Conservation (phyloP, 2,888 invertebrate species). For the Herminia tarsipennalis region DNA sequence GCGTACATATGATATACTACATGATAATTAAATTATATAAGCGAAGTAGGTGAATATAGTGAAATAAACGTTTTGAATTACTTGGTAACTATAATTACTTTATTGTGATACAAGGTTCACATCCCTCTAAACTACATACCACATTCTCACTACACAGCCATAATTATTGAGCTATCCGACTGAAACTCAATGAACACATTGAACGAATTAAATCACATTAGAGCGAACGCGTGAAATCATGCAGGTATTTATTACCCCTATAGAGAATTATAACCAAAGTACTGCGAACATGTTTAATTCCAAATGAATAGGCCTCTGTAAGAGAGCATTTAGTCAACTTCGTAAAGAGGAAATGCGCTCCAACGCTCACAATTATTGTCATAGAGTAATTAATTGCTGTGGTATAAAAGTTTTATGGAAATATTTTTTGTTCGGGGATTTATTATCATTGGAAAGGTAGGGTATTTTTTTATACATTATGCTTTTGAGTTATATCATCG, state of each 20-base stretch:
- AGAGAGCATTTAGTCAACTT: constrained; percentile 71
- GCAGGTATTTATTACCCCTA: constrained; percentile 64
- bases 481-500: too few relatives aligned
- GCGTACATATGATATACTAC: too few relatives aligned
- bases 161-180: constrained; percentile 42
- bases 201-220: constrained; percentile 59
- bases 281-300: constrained; percentile 65
- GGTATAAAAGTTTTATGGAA: constrained; percentile 2
- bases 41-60: too few relatives aligned
- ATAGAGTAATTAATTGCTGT: constrained; percentile 56
- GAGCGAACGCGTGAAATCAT: constrained; percentile 59
- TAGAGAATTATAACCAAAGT: constrained; percentile 48
- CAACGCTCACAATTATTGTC: constrained; percentile 66
- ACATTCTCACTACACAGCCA: not conserved
- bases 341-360: constrained; percentile 68
- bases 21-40: too few relatives aligned
- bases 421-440: not conserved
- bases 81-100: too few relatives aligned
- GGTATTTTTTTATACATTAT: not conserved
- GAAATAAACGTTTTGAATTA: too few relatives aligned
- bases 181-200: constrained; percentile 61
- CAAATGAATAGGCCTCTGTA: constrained; percentile 71
- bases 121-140: not conserved
- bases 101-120: too few relatives aligned
- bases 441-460: not conserved